Evolutionary conservation across 2,797 vertebrate species (phyloP), one percentile per base, ranked within the genome.

Genomic region (Falco cherrug): DNA sequence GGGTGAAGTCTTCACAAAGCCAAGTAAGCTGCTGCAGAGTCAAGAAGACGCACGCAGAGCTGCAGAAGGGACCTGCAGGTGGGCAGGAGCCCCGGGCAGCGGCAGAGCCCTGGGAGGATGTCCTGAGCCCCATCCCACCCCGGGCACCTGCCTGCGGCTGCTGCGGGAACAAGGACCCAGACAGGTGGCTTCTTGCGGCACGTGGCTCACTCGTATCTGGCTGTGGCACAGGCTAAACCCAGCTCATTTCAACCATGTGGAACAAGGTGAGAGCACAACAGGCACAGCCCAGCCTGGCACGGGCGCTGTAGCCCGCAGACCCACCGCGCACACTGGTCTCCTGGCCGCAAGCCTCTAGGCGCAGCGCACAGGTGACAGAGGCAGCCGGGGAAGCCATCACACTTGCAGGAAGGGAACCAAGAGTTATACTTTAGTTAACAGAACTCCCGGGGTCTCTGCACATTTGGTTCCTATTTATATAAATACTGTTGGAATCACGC

Each of bases 181-280:
- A 16, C 37, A 24, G 33, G 5, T 6, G 19, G 10, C 57, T 39
- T 28, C 56, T 59, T 11, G 0, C 18, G 18, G 10, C 22, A 8
- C 3, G 0, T 5, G 35, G 39, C 50, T 37, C 33, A 43, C 50
- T 41, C 47, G 31, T 16, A 35, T 5, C n/a, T 7, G 16, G 39
- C 16, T 51, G 1, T 6, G 1, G 33, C 37, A 31, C 3, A 7
- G 45, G 51, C 24, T 64, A 20, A 24, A 21, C 33, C 9, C 51
- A 14, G 15, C 5, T 39, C 11, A 3, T 8, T 33, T 18, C 26
- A 20, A 15, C 37, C 37, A 4, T 0, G 4, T 2, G 22, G 35
- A 41, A 17, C 11, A 13, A 41, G 25, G 50, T 1, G 19, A 2
- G 3, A 1, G 0, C 3, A 9, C 22, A 25, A 20, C 1, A 4